phyloP scores from a whole-genome alignment of 2,797 vertebrate species.

The Alauda arvensis region DNA sequence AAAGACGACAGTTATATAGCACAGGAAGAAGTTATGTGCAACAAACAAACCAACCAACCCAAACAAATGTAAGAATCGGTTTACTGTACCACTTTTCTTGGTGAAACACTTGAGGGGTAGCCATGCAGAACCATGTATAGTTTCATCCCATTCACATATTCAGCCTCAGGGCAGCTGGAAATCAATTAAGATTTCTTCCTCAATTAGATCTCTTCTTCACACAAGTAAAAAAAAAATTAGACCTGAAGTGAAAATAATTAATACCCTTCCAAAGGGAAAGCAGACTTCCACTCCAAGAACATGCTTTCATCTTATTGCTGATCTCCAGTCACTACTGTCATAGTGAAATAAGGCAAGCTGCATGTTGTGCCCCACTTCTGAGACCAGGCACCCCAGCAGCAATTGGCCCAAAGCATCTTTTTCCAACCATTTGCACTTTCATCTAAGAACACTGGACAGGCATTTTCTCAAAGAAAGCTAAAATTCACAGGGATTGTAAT shows the following conservation, averaged over 20 bases:
- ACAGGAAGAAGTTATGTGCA: neutral
- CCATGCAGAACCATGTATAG: neutral
- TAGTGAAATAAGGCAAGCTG: neutral
- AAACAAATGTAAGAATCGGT: neutral
- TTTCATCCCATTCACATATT: neutral
- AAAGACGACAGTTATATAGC: neutral
- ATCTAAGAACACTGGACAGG: neutral
- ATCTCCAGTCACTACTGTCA: neutral
- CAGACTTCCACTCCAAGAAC: neutral
- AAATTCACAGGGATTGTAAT: neutral
- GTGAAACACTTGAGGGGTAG: neutral
- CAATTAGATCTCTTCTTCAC: neutral
- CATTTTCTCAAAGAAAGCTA: neutral
- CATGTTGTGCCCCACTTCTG: neutral
- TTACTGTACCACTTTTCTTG: neutral
- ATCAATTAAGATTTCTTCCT: neutral
- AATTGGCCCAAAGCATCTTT: neutral
- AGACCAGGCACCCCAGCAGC: neutral
- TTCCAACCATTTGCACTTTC: neutral
- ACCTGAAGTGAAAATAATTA: neutral
- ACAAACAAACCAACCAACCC: neutral
- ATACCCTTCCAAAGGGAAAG: neutral
- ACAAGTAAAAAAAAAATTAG: neutral
- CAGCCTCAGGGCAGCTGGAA: neutral
- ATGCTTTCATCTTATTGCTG: neutral